These are phyloP conservation scores for Drosophila prolongata DNA, from an alignment of 2,888 invertebrate species.

Conservation along the genomic window DNA sequence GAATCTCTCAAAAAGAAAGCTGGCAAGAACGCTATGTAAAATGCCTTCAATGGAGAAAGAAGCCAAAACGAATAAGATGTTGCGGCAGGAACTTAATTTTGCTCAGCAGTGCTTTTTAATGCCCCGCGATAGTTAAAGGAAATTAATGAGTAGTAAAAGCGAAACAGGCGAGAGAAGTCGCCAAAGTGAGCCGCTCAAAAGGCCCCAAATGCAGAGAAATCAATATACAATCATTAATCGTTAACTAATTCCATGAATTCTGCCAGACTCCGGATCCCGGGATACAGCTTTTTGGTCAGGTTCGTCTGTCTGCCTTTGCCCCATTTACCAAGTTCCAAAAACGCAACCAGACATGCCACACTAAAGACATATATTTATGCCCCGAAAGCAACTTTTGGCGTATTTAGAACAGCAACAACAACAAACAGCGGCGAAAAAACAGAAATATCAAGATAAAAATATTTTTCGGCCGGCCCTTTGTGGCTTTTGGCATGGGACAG, in stretches of 20 bases:
- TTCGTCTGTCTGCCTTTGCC: constrained; percentile 32
- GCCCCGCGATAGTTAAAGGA: constrained; percentile 38
- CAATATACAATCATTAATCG: constrained; percentile 80
- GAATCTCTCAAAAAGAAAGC: constrained; percentile 48
- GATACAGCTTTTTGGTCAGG: constrained; percentile 13
- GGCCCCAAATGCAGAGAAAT: constrained; percentile 50
- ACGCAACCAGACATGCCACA: constrained; percentile 77
- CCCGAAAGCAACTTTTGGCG: constrained; percentile 65
- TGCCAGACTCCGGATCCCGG: constrained; percentile 47
- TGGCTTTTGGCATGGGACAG: constrained; percentile 38
- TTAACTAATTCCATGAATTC: constrained; percentile 80
- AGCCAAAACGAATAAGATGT: constrained; percentile 28
- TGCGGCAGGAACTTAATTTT: constrained; percentile 41
- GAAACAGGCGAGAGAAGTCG: constrained; percentile 13
- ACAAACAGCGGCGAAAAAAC: constrained; percentile 42
- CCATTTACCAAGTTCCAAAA: constrained; percentile 73
- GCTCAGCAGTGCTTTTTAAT: constrained; percentile 26
- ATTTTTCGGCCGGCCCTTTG: constrained; percentile 73
- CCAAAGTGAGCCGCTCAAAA: constrained; percentile 8
- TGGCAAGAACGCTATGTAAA: constrained; percentile 34
- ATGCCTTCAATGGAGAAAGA: constrained; percentile 40
- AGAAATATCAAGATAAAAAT: constrained; percentile 76
- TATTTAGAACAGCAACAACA: constrained; percentile 67
- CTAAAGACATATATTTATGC: constrained; percentile 78
- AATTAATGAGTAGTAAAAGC: constrained; percentile 52